These are phyloP conservation scores for Hetaerina americana DNA, from an alignment of 1,140 invertebrate genomes.

Conservation along the genomic window DNA sequence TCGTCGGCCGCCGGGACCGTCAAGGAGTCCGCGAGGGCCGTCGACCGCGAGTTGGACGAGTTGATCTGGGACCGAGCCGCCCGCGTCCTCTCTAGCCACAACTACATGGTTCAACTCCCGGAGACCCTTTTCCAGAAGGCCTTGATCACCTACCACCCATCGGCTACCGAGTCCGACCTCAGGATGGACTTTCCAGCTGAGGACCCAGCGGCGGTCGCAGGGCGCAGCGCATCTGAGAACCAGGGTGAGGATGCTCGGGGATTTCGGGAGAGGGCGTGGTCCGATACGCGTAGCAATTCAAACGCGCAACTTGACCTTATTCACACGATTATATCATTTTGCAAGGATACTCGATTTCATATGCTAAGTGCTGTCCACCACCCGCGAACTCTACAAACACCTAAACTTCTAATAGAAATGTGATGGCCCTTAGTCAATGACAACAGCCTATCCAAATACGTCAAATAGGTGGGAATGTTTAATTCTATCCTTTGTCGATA, in stretches of 20 bases:
- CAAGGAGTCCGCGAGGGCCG: not conserved
- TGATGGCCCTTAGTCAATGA: no score
- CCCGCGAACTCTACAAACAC: no score
- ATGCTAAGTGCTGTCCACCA: no score
- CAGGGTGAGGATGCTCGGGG: not conserved
- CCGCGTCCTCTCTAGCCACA: conserved; percentile 52
- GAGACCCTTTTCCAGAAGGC: conserved; percentile 28
- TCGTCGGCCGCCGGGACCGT: conserved; percentile 28
- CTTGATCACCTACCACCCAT: conserved; percentile 31
- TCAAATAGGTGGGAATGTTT: no score
- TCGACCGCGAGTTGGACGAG: conserved; percentile 48
- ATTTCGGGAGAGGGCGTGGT: no score
- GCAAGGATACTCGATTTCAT: no score
- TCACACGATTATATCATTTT: no score
- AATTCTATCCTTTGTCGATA: no score
- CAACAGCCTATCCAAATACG: no score
- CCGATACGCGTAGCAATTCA: no score
- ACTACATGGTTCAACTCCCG: conserved; percentile 53
- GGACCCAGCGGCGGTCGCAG: not conserved
- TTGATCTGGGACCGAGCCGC: conserved; percentile 54
- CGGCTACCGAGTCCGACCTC: conserved; percentile 38
- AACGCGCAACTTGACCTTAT: no score
- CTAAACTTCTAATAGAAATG: no score
- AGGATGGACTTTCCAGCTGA: conserved; percentile 22
- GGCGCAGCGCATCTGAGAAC: not conserved